phyloP scores from a whole-genome alignment of 2,113 vertebrate genomes.

The Fulica atra region DNA sequence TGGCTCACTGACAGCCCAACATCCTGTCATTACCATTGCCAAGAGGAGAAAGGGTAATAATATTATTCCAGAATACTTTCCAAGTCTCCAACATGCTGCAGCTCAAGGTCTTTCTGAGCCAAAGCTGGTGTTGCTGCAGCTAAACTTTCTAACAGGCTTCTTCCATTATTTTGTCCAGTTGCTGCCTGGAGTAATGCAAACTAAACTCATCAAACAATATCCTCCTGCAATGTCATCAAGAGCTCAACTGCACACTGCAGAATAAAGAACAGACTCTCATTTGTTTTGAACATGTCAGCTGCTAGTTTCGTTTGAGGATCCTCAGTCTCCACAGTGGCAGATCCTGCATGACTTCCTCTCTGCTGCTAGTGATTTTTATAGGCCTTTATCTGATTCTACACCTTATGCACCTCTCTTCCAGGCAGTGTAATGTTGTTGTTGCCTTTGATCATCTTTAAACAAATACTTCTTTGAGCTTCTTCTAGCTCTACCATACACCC shows the following conservation, averaged over 20 bases:
- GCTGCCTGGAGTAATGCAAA: background rate
- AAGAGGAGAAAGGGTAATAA: background rate
- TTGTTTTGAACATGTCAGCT: background rate
- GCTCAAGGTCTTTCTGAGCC: background rate
- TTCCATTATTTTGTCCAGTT: background rate
- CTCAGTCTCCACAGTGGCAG: background rate
- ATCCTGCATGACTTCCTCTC: background rate
- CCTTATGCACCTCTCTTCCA: background rate
- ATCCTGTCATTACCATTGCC: background rate
- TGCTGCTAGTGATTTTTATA: background rate
- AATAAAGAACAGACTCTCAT: background rate
- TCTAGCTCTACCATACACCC: background rate
- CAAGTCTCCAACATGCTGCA: background rate
- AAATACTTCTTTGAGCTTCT: background rate
- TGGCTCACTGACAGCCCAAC: background rate
- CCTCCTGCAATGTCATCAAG: background rate
- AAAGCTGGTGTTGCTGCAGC: background rate
- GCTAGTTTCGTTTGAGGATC: background rate
- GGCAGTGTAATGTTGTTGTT: background rate
- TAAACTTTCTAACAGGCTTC: background rate
- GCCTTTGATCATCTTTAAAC: background rate
- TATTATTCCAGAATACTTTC: background rate
- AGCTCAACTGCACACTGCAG: background rate
- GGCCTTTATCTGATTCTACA: background rate
- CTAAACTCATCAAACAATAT: background rate